These are phyloP conservation scores for Tauraco hartlaubi DNA, from an alignment of 2,797 vertebrate species.

Conservation along the genomic window DNA sequence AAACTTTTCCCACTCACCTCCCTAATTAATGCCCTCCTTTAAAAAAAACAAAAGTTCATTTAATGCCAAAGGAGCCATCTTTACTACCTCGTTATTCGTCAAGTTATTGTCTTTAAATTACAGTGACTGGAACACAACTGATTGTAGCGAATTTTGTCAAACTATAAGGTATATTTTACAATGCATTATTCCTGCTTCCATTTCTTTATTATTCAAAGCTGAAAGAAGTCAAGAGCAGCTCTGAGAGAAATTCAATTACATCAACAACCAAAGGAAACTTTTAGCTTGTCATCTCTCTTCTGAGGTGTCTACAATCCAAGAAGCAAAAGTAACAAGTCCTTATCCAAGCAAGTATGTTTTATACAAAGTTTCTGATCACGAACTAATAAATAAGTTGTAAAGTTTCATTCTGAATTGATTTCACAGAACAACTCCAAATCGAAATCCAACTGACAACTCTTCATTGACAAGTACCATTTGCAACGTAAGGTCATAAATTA, in stretches of 20 bases:
- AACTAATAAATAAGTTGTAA: neutral
- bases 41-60: neutral
- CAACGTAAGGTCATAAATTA: neutral
- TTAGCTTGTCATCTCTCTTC: neutral
- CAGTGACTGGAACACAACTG: neutral
- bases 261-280: neutral
- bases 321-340: neutral
- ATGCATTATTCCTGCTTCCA: neutral
- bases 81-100: neutral
- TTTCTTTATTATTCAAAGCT: neutral
- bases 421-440: neutral
- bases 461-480: neutral
- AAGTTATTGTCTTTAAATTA: neutral
- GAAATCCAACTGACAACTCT: neutral
- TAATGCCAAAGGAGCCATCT: neutral
- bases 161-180: neutral
- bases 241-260: neutral
- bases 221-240: neutral
- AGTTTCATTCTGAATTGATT: neutral
- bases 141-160: neutral
- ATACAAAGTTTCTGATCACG: neutral
- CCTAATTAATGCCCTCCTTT: neutral
- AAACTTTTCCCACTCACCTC: neutral
- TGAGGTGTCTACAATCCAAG: neutral
- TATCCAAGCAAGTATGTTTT: neutral